Evolutionary conservation across 2,113 vertebrate genomes (phyloP).

Genomic region (Prionailurus viverrinus): DNA sequence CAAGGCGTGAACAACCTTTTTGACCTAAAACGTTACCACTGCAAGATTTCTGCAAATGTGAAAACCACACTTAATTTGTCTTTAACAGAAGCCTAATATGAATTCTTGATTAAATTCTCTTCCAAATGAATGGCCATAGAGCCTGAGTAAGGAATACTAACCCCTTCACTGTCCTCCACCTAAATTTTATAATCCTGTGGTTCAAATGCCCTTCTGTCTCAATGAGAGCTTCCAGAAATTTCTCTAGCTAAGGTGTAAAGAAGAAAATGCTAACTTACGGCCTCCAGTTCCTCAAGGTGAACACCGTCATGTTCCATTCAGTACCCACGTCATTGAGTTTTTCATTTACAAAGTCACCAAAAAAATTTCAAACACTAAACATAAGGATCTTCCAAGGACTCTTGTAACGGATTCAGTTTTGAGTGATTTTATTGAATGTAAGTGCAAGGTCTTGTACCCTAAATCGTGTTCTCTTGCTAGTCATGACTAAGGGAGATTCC

Average conservation of each 20-base stretch:
- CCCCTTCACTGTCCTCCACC: no score
- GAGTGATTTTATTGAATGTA: background rate
- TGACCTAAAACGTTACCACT: background rate
- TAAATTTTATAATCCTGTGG: no score
- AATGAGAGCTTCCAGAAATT: background rate
- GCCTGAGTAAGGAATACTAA: background rate
- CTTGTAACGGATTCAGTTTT: background rate
- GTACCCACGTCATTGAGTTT: background rate
- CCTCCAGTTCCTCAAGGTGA: background rate
- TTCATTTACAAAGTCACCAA: background rate
- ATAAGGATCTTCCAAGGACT: background rate
- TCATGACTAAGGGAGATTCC: background rate
- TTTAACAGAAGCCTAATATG: background rate
- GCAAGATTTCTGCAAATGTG: background rate
- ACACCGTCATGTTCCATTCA: background rate
- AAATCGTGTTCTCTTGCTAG: background rate
- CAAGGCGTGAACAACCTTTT: background rate
- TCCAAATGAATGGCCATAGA: background rate
- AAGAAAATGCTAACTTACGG: background rate
- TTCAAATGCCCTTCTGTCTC: background rate
- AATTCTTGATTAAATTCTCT: background rate
- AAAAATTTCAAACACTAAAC: background rate
- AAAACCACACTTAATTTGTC: background rate
- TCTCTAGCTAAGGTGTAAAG: background rate
- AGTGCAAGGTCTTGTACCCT: background rate